Conservation (phyloP, 2,113 vertebrate species). For the Hippocampus guttulatus region DNA sequence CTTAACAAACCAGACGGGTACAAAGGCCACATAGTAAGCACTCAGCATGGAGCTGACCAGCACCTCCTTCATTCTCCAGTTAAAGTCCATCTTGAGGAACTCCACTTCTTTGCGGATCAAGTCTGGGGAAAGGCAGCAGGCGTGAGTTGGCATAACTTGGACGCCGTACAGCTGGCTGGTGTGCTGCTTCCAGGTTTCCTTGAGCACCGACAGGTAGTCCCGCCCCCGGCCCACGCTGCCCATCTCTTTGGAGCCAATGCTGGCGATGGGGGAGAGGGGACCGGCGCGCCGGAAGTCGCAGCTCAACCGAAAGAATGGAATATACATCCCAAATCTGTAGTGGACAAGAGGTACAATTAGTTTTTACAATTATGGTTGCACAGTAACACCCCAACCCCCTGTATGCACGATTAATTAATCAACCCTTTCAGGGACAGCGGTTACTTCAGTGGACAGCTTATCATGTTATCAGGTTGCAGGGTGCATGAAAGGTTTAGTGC, state of each 20-base stretch:
- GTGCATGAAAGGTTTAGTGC: too few species aligned
- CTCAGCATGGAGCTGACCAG: conserved; percentile 98
- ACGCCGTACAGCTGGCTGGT: conserved; percentile 84
- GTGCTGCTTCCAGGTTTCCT: conserved; percentile 96
- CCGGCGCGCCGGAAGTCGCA: conserved; percentile 81
- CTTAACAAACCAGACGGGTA: conserved; percentile 98
- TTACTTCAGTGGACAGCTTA: too few species aligned
- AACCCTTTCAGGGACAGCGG: too few species aligned
- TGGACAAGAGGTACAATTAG: background rate
- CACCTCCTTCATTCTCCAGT: conserved; percentile 98
- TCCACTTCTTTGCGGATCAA: conserved; percentile 96
- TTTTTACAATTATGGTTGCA: background rate
- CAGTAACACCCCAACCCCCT: background rate
- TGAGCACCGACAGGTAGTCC: conserved; percentile 87
- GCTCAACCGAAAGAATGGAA: conserved; percentile 91
- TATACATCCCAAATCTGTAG: conserved; percentile 95
- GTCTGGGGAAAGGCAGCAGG: conserved; percentile 95
- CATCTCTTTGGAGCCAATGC: conserved; percentile 82
- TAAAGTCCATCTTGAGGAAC: conserved; percentile 96
- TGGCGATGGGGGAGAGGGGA: conserved; percentile 80
- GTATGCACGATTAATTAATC: too few species aligned
- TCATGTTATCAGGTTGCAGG: too few species aligned
- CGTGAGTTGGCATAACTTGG: conserved; percentile 91
- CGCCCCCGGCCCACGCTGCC: conserved; percentile 68
- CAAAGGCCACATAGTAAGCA: conserved; percentile 96